A percentile compares a stretch with the other conserved stretches of the same genome.
Conservation (phyloP, 2,113 vertebrate genomes). For the Columba livia region DNA sequence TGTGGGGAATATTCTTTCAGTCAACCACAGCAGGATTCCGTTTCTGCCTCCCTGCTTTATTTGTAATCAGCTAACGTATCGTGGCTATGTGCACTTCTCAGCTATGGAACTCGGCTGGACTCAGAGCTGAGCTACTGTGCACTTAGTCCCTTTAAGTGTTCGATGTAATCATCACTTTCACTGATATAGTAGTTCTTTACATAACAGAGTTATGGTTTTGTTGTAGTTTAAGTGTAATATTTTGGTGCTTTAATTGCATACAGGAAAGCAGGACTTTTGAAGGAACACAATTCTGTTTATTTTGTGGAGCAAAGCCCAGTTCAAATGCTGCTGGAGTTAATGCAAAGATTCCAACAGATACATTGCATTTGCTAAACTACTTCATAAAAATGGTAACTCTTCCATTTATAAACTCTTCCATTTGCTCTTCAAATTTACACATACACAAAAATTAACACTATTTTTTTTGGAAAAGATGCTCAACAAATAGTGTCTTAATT, state of each 20-base stretch:
- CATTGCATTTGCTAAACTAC: not conserved
- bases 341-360: not conserved
- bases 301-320: not conserved
- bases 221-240: not conserved
- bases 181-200: not conserved
- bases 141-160: not conserved
- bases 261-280: not conserved
- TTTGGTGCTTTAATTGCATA: not conserved
- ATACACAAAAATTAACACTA: not conserved
- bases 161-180: not conserved
- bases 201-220: accelerated
- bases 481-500: not conserved
- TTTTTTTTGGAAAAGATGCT: not conserved
- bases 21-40: not conserved
- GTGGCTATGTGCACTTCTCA: not conserved
- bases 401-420: not conserved
- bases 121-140: not conserved
- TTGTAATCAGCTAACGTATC: not conserved
- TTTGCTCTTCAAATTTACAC: not conserved
- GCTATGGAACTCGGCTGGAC: not conserved
- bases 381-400: not conserved
- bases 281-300: not conserved
- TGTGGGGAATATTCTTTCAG: not conserved
- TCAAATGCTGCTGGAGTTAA: not conserved
- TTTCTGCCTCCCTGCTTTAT: constrained; percentile 31